A percentile compares a stretch with the other conserved stretches of the same genome.
These are phyloP conservation scores for Catocala nupta DNA, from an alignment of 2,888 invertebrate genomes.

Conservation along the genomic window DNA sequence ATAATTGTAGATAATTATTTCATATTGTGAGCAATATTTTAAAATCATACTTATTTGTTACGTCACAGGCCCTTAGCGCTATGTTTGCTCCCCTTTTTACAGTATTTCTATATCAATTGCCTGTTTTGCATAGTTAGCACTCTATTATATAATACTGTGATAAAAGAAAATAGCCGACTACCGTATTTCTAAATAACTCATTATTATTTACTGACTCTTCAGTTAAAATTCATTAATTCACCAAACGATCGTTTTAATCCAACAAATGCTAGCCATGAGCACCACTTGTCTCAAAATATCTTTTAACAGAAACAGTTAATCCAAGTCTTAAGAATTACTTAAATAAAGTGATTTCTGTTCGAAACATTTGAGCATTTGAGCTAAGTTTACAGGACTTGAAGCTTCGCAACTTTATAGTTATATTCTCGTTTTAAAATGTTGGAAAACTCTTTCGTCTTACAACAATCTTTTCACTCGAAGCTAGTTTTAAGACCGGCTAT, in stretches of 20 bases:
- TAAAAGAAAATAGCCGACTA: too few species aligned
- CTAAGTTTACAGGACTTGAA: conserved; percentile 27
- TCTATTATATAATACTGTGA: too few species aligned
- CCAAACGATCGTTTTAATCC: conserved; percentile 11
- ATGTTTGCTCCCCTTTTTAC: too few species aligned
- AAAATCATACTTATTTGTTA: too few species aligned
- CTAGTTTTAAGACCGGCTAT: conserved; percentile 15
- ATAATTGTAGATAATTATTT: too few species aligned
- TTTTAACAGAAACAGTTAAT: conserved; percentile 21
- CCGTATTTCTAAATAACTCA: conserved; percentile 3
- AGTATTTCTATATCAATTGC: too few species aligned
- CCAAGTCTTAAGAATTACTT: conserved; percentile 26
- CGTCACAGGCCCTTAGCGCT: too few species aligned
- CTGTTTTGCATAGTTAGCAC: too few species aligned
- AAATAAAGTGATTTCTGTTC: conserved; percentile 37
- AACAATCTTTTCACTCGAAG: conserved; percentile 22
- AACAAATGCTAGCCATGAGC: conserved; percentile 5
- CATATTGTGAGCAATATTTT: too few species aligned
- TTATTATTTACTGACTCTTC: conserved; percentile 3
- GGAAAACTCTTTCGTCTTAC: conserved; percentile 20
- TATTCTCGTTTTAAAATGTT: conserved; percentile 39
- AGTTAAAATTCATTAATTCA: conserved; percentile 11
- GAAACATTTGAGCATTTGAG: conserved; percentile 36
- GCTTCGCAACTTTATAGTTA: conserved; percentile 28
- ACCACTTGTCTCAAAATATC: conserved; percentile 17